Conservation (phyloP, 2,113 vertebrate genomes). For the Actenoides lindsayi region DNA sequence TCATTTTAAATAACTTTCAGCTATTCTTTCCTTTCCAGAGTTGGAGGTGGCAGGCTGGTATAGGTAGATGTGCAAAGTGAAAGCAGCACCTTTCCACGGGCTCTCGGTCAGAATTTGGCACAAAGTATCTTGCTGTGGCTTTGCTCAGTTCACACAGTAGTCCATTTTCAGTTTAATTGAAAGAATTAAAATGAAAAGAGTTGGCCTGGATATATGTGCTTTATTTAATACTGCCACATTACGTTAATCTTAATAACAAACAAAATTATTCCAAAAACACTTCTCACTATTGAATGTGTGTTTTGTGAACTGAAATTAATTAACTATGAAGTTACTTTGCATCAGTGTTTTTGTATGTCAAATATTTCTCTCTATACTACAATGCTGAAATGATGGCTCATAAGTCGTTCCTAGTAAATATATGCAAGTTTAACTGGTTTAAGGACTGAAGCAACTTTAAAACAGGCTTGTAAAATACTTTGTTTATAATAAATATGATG, state of each 20-base stretch:
- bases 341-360: slow-evolving; percentile 2
- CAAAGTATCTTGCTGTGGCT: background rate
- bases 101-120: background rate
- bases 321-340: background rate
- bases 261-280: background rate
- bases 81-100: background rate
- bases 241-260: slow-evolving; percentile 27
- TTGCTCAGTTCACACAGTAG: background rate
- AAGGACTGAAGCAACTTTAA: background rate
- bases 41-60: background rate
- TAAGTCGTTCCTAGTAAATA: background rate
- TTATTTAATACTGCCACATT: background rate
- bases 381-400: background rate
- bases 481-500: background rate
- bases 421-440: background rate
- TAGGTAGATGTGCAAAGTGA: background rate
- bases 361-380: background rate
- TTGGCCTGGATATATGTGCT: background rate
- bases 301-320: background rate
- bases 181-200: background rate
- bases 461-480: background rate
- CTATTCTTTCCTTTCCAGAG: background rate
- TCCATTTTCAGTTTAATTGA: background rate
- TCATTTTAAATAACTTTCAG: slow-evolving; percentile 68
- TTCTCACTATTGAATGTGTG: background rate